Evolutionary conservation across 2,797 vertebrate genomes (phyloP), one percentile per base, ranked within the genome.

Genomic region (Bucorvus abyssinicus): DNA sequence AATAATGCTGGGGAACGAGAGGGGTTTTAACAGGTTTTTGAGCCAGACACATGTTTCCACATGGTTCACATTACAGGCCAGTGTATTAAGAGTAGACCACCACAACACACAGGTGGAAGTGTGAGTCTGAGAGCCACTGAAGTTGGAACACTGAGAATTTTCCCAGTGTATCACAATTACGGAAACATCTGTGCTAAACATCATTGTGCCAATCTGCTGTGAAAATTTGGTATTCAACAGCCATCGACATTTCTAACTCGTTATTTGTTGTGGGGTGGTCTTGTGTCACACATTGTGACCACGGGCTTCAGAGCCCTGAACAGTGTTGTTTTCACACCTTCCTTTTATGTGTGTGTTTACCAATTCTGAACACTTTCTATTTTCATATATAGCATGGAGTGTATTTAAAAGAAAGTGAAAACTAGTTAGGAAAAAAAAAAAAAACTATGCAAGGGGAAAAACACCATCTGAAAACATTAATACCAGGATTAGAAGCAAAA

Each of bases 91-190:
- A 57, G 84, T 45, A 49, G 75, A 95, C 95, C 95, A 97, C 96
- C 89, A 81, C 94, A 96, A 96, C 92, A 96, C 79, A 74, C 96
- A 98, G 97, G 98, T 98, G 98, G 97, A 97, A 95, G 94, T 93
- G 91, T 76, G 94, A 97, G 93, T 92, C 90, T 94, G 96, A 90
- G 94, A 92, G 93, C 90, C 92, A 96, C 50, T 96, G 97, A 96
- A 94, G 92, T 94, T 75, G 57, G 74, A 97, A 92, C 52, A 94
- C 42, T 4, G 96, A 93, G 93, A 97, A 97, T 90, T 97, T 98
- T 98, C 97, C 97, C 97, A 98, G 98, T 96, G 68, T 97, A 98
- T 98, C 98, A 97, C 96, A 97, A 94, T 98, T 98, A 98, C 97
- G 97, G 96, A 96, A 98, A 98, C 98, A 98, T 97, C 97, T 98